A percentile compares a stretch with the other conserved stretches of the same genome.
These are phyloP conservation scores for Tryphoninae sp. DNA, from an alignment of 2,888 invertebrate genomes.

Conservation along the genomic window DNA sequence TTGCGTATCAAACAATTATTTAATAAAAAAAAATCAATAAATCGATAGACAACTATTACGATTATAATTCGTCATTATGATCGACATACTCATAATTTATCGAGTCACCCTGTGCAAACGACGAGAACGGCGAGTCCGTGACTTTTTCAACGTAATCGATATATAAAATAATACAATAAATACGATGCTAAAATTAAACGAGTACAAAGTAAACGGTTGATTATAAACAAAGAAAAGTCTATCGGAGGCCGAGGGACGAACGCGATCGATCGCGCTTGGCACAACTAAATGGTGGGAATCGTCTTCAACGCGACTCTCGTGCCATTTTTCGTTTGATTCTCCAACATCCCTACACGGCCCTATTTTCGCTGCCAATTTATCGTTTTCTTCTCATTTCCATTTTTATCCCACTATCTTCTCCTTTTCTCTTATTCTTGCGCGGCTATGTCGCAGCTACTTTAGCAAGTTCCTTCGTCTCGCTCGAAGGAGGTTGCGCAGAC, in stretches of 20 bases:
- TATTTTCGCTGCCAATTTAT: conserved; percentile 21
- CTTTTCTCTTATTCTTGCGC: conserved; percentile 9
- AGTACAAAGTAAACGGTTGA: conserved; percentile 48
- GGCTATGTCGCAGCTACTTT: conserved; percentile 17
- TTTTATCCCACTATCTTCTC: conserved; percentile 1
- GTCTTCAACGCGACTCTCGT: conserved; percentile 14
- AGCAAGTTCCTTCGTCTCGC: conserved; percentile 15
- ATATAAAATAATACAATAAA: conserved; percentile 60
- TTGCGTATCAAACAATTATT: conserved; percentile 20
- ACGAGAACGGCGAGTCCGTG: conserved; percentile 40
- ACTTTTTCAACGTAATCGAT: conserved; percentile 32
- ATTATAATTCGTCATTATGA: conserved; percentile 39
- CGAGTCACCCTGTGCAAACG: conserved; percentile 34
- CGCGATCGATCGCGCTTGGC: conserved; percentile 15
- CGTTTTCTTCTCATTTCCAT: neutral
- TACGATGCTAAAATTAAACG: conserved; percentile 52
- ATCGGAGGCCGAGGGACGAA: conserved; percentile 28
- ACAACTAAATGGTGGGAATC: conserved; percentile 21
- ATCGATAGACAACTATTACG: conserved; percentile 39
- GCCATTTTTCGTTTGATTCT: conserved; percentile 2
- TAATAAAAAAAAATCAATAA: conserved; percentile 36
- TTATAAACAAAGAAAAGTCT: conserved; percentile 24
- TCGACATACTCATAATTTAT: conserved; percentile 42
- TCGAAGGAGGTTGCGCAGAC: neutral
- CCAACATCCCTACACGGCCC: neutral